Evolutionary conservation across 2,888 invertebrate species (phyloP).

Genomic region (Dasysyrphus tricinctus): DNA sequence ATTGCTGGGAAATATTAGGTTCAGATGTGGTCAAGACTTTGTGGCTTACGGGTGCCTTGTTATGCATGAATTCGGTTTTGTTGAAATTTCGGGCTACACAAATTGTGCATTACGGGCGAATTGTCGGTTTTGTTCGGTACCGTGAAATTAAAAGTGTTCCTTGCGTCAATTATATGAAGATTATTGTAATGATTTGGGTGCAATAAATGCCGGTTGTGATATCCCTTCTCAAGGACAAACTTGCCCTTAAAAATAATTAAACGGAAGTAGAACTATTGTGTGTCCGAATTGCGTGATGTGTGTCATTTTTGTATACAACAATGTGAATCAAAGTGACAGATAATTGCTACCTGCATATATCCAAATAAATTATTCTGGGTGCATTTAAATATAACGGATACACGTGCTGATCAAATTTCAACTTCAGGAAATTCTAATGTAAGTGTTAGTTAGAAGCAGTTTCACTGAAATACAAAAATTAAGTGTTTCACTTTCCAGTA

Average conservation of each 20-base stretch:
- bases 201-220: slow-evolving; percentile 39
- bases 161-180: slow-evolving; percentile 11
- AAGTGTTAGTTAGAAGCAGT: background rate
- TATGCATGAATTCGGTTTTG: slow-evolving; percentile 34
- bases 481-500: background rate
- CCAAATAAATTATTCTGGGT: slow-evolving; percentile 61
- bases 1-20: slow-evolving; percentile 68
- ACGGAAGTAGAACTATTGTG: slow-evolving; percentile 11
- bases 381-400: slow-evolving; percentile 56
- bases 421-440: background rate
- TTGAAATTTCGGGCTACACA: background rate
- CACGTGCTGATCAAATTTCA: background rate
- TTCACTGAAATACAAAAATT: background rate
- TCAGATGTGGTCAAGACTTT: slow-evolving; percentile 82
- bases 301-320: slow-evolving; percentile 6
- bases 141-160: background rate
- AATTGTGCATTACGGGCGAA: slow-evolving; percentile 1
- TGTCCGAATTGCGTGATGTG: slow-evolving; percentile 21
- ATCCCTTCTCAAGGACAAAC: slow-evolving; percentile 53
- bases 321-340: slow-evolving; percentile 36
- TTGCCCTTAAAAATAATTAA: slow-evolving; percentile 43
- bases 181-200: slow-evolving; percentile 7
- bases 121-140: background rate
- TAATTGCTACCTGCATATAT: background rate
- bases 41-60: slow-evolving; percentile 77